Percentiles rank a stretch among this genome's conserved stretches.
These are phyloP conservation scores for Amphiprion clarkii DNA, from an alignment of 2,797 vertebrate species.

Conservation along the genomic window DNA sequence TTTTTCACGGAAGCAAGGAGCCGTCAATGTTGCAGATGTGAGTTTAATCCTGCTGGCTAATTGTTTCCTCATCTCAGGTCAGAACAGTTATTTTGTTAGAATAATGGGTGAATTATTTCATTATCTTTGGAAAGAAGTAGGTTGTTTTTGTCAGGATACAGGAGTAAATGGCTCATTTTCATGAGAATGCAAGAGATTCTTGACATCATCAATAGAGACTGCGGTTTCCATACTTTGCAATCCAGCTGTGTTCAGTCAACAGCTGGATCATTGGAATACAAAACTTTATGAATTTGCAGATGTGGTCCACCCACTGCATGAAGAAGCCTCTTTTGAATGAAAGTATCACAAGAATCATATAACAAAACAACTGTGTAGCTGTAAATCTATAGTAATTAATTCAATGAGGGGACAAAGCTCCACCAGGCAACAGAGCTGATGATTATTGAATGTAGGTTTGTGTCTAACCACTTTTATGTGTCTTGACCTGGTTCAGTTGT, in stretches of 20 bases:
- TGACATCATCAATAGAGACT: too few relatives aligned
- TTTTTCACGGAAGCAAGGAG: not conserved
- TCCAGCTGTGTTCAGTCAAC: too few relatives aligned
- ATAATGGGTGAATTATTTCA: constrained; percentile 4
- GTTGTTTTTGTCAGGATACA: not conserved
- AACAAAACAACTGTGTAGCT: too few relatives aligned
- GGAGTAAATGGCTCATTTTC: not conserved
- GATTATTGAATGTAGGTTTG: not conserved
- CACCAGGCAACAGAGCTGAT: not conserved
- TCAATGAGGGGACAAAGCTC: too few relatives aligned
- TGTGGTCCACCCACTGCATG: not conserved
- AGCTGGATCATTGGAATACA: not conserved
- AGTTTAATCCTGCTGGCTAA: constrained; percentile 15
- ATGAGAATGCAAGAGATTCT: not conserved
- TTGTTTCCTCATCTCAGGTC: constrained; percentile 5
- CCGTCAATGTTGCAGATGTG: not conserved
- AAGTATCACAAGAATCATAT: too few relatives aligned
- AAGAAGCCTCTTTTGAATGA: not conserved
- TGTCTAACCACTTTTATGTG: not conserved
- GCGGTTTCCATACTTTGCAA: too few relatives aligned
- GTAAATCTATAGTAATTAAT: too few relatives aligned
- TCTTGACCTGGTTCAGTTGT: not conserved
- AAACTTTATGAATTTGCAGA: not conserved
- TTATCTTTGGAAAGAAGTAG: constrained; percentile 6
- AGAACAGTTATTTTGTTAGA: not conserved